phyloP scores from a whole-genome alignment of 2,797 vertebrate species.

The Pogonophryne albipinna region DNA sequence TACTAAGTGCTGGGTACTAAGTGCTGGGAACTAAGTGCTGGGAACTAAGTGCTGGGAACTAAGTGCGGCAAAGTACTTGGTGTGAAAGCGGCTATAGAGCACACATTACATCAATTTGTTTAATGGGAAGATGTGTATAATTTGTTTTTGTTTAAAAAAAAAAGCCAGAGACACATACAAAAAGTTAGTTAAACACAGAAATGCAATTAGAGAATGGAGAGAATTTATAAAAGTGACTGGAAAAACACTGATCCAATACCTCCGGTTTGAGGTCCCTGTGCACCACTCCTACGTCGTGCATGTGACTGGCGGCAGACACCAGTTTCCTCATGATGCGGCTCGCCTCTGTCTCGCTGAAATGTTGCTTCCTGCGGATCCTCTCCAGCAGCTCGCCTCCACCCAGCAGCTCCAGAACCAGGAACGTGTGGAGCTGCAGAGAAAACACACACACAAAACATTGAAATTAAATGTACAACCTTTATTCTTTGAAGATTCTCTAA shows the following conservation, averaged over 20 bases:
- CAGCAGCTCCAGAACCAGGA: constrained; percentile 95
- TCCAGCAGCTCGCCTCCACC: constrained; percentile 97
- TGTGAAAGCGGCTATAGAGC: no score
- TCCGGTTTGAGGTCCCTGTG: constrained; percentile 98
- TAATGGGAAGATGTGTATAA: no score
- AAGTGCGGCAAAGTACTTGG: no score
- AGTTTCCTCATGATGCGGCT: constrained; percentile 97
- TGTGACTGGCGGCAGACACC: constrained; percentile 97
- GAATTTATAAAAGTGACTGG: no score
- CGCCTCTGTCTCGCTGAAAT: constrained; percentile 98
- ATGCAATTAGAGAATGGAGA: no score
- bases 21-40: no score
- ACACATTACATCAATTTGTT: no score
- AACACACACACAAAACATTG: constrained; percentile 29
- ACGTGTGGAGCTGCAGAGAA: constrained; percentile 91
- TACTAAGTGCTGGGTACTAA: no score
- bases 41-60: no score
- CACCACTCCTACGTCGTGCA: constrained; percentile 98
- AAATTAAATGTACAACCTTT: not conserved
- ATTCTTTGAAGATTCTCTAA: constrained; percentile 24
- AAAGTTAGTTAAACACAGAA: no score
- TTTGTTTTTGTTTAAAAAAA: no score
- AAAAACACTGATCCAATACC: constrained; percentile 79
- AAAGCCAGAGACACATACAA: no score
- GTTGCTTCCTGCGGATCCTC: constrained; percentile 94